phyloP scores from a whole-genome alignment of 2,113 vertebrate genomes.

The Crotalus viridis region DNA sequence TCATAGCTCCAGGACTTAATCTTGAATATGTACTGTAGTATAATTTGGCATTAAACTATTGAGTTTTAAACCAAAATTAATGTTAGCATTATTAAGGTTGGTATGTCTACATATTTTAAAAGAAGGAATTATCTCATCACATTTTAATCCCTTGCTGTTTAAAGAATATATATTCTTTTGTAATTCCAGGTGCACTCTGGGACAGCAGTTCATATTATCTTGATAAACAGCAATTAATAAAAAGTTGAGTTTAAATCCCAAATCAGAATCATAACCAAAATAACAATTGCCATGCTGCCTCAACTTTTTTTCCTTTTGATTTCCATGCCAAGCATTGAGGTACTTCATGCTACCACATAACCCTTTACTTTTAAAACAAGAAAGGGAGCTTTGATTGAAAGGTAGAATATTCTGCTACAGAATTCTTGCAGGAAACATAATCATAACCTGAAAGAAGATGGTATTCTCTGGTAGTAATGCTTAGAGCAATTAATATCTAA shows the following conservation, averaged over 20 bases:
- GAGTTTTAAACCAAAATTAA: not conserved
- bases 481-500: not conserved
- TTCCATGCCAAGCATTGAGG: not conserved
- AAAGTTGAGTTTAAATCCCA: not conserved
- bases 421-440: not conserved
- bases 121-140: not conserved
- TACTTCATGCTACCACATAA: not conserved
- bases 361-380: not conserved
- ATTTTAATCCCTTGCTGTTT: not conserved
- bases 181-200: not conserved
- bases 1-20: not conserved
- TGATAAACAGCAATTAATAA: not conserved
- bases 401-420: too few relatives aligned
- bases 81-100: not conserved
- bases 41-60: not conserved
- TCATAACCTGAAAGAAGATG: not conserved
- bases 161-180: not conserved
- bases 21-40: not conserved
- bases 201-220: not conserved
- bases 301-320: not conserved
- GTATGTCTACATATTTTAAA: not conserved
- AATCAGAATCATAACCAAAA: not conserved
- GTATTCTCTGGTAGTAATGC: not conserved
- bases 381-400: too few relatives aligned
- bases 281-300: not conserved